phyloP scores from a whole-genome alignment of 2,113 vertebrate genomes.

The Paracyprichromis sp. region DNA sequence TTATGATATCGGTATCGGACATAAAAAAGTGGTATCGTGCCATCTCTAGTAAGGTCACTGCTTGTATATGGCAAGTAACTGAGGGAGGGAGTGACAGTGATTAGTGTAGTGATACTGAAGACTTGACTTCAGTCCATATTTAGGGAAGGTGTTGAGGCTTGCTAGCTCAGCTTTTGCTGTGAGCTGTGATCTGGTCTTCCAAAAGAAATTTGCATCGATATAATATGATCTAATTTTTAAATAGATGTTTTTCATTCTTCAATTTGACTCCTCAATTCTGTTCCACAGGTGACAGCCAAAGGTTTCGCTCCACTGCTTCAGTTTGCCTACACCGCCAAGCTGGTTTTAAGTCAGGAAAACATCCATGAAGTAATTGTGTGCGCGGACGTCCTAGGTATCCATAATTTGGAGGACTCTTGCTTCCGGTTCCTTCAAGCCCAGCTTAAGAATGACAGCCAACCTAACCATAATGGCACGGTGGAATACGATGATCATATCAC shows the following conservation, averaged over 20 bases:
- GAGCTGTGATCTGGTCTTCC: neutral
- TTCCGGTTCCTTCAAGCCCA: constrained; percentile 90
- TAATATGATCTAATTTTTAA: neutral
- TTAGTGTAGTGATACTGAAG: neutral
- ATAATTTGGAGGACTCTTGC: constrained; percentile 94
- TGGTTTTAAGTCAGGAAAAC: constrained; percentile 88
- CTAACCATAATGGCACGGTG: constrained; percentile 51
- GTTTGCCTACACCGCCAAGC: constrained; percentile 96
- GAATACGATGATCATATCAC: constrained; percentile 68
- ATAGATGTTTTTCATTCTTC: neutral
- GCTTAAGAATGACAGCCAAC: constrained; percentile 74
- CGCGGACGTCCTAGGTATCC: constrained; percentile 87
- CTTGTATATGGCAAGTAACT: neutral
- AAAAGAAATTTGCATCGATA: neutral
- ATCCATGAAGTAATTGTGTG: constrained; percentile 94
- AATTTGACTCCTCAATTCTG: neutral
- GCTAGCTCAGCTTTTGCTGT: neutral
- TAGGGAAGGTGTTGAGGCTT: neutral
- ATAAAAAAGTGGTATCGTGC: too few species aligned
- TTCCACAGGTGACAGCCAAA: constrained; percentile 84
- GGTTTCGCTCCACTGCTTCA: constrained; percentile 91
- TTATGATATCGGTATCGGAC: too few species aligned
- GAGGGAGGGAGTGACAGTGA: neutral
- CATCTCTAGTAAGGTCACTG: neutral
- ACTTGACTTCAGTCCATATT: neutral